Base-by-base conservation (phyloP, 2,113 vertebrate genomes). In the Pteropus alecto region DNA sequence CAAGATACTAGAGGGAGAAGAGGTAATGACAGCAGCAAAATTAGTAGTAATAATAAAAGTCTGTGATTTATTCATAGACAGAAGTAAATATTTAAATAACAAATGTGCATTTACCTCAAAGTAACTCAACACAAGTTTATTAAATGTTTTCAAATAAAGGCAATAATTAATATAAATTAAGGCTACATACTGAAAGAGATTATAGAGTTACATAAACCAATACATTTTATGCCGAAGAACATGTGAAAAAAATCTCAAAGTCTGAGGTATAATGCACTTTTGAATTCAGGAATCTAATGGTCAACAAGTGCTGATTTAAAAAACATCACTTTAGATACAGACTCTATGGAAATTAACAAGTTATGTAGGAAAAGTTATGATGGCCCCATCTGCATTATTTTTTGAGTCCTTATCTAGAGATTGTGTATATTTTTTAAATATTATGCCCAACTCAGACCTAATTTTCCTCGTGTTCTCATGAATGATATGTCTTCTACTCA, bases 31-130 rank as follows among this genome's bases (percentile, higher is more conserved):
- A 73, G 26, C 12, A 95, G 33, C 10, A 73, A 83, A 91, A 33
- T 3, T 38, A n/a, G 4, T 46, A 63, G 24, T 46, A 73, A 86
- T 86, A 78, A 68, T 68, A 87, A 51, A 92, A 30, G 71, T 35
- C 65, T 87, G 60, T 73, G 2, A 60, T 30, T 56, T 65, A n/a
- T 65, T 76, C 19, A 68, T 12, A 89, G 30, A 26, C 6, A 78
- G 9, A 90, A 87, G 4, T 68, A 63, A 56, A 65, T 88, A 61
- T 70, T 77, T 79, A 2, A 41, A 73, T 67, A 81, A 6, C 33
- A 35, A 81, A 58, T 51, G 51, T 51, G 51, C 14, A 73, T 60
- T 77, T 60, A 83, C 95, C 87, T 93, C 90, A 88, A 91, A 88
- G 43, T 61, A 95, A 82, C 28, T 89, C 48, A 87, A 65, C 4